Evolutionary conservation across 2,888 invertebrate genomes (phyloP), one percentile per base, ranked within the genome.

Genomic region (Strigamia crassipes): DNA sequence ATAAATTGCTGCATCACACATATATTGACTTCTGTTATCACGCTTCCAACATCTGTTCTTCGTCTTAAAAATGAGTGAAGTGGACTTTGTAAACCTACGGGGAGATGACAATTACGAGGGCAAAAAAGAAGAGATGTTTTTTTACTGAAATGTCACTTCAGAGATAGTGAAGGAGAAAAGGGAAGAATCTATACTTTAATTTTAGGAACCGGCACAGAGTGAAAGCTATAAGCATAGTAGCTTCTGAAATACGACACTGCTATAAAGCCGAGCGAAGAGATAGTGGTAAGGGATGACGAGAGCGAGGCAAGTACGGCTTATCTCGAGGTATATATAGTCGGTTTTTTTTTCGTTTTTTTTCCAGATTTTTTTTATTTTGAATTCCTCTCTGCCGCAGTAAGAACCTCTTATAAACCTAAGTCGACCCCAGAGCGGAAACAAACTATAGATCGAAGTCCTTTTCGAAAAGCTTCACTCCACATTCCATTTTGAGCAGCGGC

Each of bases 171-270:
- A 27, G n/a, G 73, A 31, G 27, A 73, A 73, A 73, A 73, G 73
- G 21, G n/a, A 73, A 27, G 31, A 73, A 31, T 73, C 73, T 27
- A 73, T 73, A 73, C 73, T 73, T 73, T 73, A 73, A 73, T 73
- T 73, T 66, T 31, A 73, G 73, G 73, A 73, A 73, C 73, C 73
- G 31, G 73, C 73, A 73, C 73, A 73, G 27, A 73, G 13, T 73
- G 73, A 73, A 73, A 73, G 73, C 73, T 73, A 31, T 27, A 73
- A 73, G 73, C 73, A 73, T 31, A 73, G 73, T 73, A 13, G 73
- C 73, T 73, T 73, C 73, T 73, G 73, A 73, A 73, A 73, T 73
- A 73, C 73, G 73, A 73, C 73, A 73, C 73, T 73, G 73, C 73
- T 73, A 73, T 73, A 73, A 73, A 73, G 73, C 73, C 73, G 73